phyloP scores from a whole-genome alignment of 1,140 invertebrate species.

The Solen grandis region DNA sequence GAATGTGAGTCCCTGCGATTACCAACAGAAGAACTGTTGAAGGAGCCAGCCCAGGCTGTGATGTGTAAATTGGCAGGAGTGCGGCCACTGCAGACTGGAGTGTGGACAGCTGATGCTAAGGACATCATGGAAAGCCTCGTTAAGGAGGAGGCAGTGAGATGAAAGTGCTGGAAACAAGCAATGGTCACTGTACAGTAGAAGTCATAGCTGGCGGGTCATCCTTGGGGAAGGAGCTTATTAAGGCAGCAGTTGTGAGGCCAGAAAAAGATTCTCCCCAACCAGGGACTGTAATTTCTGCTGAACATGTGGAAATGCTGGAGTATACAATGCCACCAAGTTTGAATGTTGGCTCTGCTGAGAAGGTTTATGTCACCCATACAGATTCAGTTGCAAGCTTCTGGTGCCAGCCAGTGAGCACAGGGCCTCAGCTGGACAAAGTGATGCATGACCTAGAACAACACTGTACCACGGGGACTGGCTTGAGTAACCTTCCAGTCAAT shows the following conservation, averaged over 20 bases:
- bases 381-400: conserved; percentile 69
- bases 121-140: conserved; percentile 71
- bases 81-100: conserved; percentile 64
- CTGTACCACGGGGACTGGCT: conserved; percentile 5
- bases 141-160: conserved; percentile 65
- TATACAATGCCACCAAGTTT: not conserved
- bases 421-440: conserved; percentile 77
- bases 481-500: conserved; percentile 75
- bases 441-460: conserved; percentile 75
- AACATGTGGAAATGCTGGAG: not conserved
- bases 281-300: not conserved
- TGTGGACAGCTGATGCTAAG: conserved; percentile 71
- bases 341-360: conserved; percentile 13
- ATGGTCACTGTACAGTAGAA: conserved; percentile 58
- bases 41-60: conserved; percentile 64
- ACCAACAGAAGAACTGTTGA: conserved; percentile 53
- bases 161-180: conserved; percentile 54
- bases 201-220: conserved; percentile 56
- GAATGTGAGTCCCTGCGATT: conserved; percentile 26
- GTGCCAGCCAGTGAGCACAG: conserved; percentile 68
- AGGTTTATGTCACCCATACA: conserved; percentile 63
- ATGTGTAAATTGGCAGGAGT: conserved; percentile 67
- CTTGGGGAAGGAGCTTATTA: conserved; percentile 65
- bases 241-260: conserved; percentile 61
- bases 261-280: conserved; percentile 3